Evolutionary conservation across 1,140 invertebrate genomes (phyloP), one percentile per base, ranked within the genome.

Genomic region (Semibalanus balanoides): DNA sequence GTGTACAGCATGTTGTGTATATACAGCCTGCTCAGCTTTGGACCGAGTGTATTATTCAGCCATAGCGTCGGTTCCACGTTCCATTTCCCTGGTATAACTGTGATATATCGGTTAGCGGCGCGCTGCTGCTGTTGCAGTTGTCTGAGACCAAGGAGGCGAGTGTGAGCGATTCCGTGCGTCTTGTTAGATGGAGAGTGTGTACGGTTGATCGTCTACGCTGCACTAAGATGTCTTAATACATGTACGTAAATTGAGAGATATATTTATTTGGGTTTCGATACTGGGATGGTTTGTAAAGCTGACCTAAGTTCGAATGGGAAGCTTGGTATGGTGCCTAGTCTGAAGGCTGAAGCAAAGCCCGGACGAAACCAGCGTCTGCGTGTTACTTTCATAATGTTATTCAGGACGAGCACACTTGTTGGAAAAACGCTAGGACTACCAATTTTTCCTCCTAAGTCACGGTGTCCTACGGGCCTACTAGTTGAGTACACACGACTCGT

Each of bases 401-500:
- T 64, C 51, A 64, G 22, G 51, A 64, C 51, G 22, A 64, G 51
- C 51, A 64, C 51, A 64, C 22, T 64, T 64, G 11, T 64, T 14
- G 11, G 9, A 25, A 25, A 64, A 19, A 64, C 51, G 51, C 22
- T 25, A 64, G 51, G 51, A 64, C 51, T 14, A 14, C 14, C 22
- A 19, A 64, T 64, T 64, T 64, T 30, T 19, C 17, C 74, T 19
- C 71, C 40, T 19, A 27, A 3, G 73, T 74, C 27, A 28, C 19
- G n/a, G 74, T n/a, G 43, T 7, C 28, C n/a, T 31, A n/a, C n/a
- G n/a, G n/a, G 0, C 51, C 27, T 14, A 30, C 82, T 80, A 93
- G 82, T 93, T 92, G 78, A 90, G 85, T 80, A 95, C 88, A 82
- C 92, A 94, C n/a, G 95, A 96, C 83, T 98, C 95, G 81, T 97